phyloP scores from a whole-genome alignment of 2,888 invertebrate genomes.

The Dorcus parallelipipedus region DNA sequence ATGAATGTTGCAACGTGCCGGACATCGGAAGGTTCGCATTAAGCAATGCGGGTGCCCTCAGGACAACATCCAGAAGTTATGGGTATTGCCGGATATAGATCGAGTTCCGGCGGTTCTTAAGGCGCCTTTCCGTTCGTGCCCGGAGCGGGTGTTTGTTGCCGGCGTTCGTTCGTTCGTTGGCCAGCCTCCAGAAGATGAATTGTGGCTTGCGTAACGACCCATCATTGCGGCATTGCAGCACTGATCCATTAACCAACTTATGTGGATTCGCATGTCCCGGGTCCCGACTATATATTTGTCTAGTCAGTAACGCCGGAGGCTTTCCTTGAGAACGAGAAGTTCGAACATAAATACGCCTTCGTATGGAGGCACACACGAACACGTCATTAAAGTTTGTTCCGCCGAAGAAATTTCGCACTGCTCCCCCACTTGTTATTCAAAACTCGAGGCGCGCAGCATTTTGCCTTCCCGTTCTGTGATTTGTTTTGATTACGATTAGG shows the following conservation, averaged over 20 bases:
- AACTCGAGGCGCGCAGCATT: slow-evolving; percentile 19
- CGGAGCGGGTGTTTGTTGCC: slow-evolving; percentile 20
- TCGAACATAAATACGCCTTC: slow-evolving; percentile 17
- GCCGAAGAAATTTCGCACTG: slow-evolving; percentile 4
- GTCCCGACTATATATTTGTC: slow-evolving; percentile 23
- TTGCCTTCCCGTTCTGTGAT: slow-evolving; percentile 21
- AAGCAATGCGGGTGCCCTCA: slow-evolving; percentile 31
- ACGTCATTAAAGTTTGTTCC: slow-evolving; percentile 26
- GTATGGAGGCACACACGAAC: slow-evolving; percentile 11
- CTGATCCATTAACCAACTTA: slow-evolving; percentile 36
- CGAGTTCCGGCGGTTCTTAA: slow-evolving; percentile 32
- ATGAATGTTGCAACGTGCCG: slow-evolving; percentile 36
- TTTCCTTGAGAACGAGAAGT: slow-evolving; percentile 8
- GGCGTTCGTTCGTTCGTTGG: slow-evolving; percentile 32
- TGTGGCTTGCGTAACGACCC: slow-evolving; percentile 38
- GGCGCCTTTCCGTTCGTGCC: slow-evolving; percentile 28
- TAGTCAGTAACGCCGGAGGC: slow-evolving; percentile 7
- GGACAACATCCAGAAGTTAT: slow-evolving; percentile 27
- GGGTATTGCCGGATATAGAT: slow-evolving; percentile 39
- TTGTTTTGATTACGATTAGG: slow-evolving; percentile 28
- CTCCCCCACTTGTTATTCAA: slow-evolving; percentile 22
- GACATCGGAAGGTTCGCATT: slow-evolving; percentile 35
- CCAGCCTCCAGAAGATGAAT: slow-evolving; percentile 43
- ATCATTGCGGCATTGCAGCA: slow-evolving; percentile 36
- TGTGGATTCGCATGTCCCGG: slow-evolving; percentile 19